These are phyloP conservation scores for Magallana angulata DNA, from an alignment of 1,140 invertebrate genomes.

Conservation along the genomic window DNA sequence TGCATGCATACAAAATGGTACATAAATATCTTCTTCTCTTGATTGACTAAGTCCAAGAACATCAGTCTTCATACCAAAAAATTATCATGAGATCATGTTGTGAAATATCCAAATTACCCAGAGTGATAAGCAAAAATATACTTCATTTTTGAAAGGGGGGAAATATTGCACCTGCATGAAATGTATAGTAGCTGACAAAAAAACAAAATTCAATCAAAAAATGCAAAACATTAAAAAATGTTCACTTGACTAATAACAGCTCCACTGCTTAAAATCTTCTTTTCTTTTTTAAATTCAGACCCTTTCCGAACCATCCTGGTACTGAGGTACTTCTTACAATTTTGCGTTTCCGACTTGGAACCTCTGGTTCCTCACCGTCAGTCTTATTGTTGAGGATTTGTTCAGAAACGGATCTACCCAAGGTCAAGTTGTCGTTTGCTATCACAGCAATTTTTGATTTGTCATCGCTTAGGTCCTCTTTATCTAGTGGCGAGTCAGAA, in stretches of 20 bases:
- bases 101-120: slow-evolving; percentile 22
- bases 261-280: slow-evolving; percentile 49
- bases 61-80: not conserved
- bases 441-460: slow-evolving; percentile 18
- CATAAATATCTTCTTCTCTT: slow-evolving; percentile 12
- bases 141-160: not conserved
- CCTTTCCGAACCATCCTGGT: slow-evolving; percentile 68
- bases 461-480: not conserved
- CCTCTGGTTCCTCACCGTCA: not conserved
- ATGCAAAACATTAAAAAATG: not conserved
- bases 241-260: not conserved
- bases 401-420: slow-evolving; percentile 30
- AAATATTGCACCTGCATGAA: slow-evolving; percentile 23
- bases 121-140: not conserved
- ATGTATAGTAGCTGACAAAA: not conserved
- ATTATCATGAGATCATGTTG: slow-evolving; percentile 25
- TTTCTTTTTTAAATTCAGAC: slow-evolving; percentile 62
- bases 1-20: not conserved
- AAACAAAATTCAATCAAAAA: not conserved
- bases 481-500: not conserved
- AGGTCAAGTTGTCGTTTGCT: not conserved
- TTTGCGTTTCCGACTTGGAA: slow-evolving; percentile 49
- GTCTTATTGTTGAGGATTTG: not conserved
- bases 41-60: not conserved
- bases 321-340: slow-evolving; percentile 57